Evolutionary conservation across 2,797 vertebrate species (phyloP), one percentile per base, ranked within the genome.

Genomic region (Melanotaenia boesemani): DNA sequence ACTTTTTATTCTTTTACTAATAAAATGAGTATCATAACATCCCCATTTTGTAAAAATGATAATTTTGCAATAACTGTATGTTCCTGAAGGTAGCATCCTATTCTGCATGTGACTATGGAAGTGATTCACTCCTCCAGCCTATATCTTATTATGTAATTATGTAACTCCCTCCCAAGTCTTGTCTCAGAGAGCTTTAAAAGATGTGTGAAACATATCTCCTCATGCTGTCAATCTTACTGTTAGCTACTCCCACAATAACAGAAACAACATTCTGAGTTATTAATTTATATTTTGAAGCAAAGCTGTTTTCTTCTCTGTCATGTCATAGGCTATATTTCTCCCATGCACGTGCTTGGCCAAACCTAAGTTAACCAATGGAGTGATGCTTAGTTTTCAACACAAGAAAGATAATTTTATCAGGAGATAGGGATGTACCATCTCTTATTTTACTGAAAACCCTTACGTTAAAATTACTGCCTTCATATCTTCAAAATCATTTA

Each of bases 101-200:
- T 71, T 63, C 62, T 74, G 36, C 68, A 75, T 66, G n/a, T 55
- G 20, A 46, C 58, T 56, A 52, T 55, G 63, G 34, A 65, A 65
- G 69, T 67, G 67, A 87, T 57, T 87, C 67, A 80, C 60, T 70
- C 74, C 41, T 79, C 15, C 18, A 82, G 74, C 70, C 67, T 85
- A 60, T 36, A 84, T 86, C 80, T 67, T 63, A 70, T 90, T 89
- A 90, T 85, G 67, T 84, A 84, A 89, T 75, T 75, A 73, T 74
- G 70, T 78, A 82, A 85, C 72, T 71, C 52, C 28, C 37, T 71
- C 57, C 20, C 32, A 30, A 73, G 67, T 64, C 57, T 32, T 64
- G 34, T 65, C 50, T 70, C 59, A 41, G 24, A 22, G 12, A 9
- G 26, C 65, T 67, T 70, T 80, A 85, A 81, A 75, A 74, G 50